Conservation (phyloP, 1,140 invertebrate genomes). For the Aphelinus certus region DNA sequence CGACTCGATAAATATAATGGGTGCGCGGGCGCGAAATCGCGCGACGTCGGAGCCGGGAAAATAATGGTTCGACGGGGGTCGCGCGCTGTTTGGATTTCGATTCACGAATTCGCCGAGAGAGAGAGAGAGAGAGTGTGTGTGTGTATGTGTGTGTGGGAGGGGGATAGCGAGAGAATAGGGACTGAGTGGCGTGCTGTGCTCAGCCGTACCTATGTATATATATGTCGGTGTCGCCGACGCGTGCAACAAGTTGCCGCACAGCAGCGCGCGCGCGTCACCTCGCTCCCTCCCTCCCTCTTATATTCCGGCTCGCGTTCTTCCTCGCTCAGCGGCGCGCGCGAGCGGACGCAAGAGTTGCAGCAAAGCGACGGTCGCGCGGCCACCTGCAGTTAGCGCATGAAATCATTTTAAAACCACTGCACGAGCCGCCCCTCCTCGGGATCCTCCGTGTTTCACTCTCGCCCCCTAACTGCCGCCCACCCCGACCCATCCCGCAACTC, state of each 20-base stretch:
- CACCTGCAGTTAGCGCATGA: slow-evolving; percentile 32
- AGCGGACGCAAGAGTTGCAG: neutral
- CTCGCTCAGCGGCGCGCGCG: neutral
- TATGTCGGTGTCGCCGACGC: slow-evolving; percentile 33
- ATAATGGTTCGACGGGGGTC: slow-evolving; percentile 23
- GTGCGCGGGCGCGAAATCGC: neutral
- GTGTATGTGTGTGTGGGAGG: too few species aligned
- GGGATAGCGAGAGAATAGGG: slow-evolving; percentile 5
- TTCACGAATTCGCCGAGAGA: slow-evolving; percentile 24
- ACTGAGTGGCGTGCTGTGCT: neutral
- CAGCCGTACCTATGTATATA: neutral
- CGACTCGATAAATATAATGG: slow-evolving; percentile 24
- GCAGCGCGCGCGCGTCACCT: slow-evolving; percentile 6
- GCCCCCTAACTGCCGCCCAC: neutral
- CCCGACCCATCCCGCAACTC: too few species aligned
- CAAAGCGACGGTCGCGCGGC: slow-evolving; percentile 4
- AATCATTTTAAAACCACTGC: slow-evolving; percentile 41
- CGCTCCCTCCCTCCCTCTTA: neutral
- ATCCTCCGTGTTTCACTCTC: slow-evolving; percentile 23
- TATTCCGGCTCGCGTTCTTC: too few species aligned
- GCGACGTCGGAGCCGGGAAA: slow-evolving; percentile 12
- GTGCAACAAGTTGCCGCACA: slow-evolving; percentile 41
- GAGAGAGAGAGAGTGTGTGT: slow-evolving; percentile 8
- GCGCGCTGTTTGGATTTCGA: slow-evolving; percentile 22
- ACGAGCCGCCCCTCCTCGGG: neutral